phyloP scores from a whole-genome alignment of 2,797 vertebrate species.

The Simalia tracyae region DNA sequence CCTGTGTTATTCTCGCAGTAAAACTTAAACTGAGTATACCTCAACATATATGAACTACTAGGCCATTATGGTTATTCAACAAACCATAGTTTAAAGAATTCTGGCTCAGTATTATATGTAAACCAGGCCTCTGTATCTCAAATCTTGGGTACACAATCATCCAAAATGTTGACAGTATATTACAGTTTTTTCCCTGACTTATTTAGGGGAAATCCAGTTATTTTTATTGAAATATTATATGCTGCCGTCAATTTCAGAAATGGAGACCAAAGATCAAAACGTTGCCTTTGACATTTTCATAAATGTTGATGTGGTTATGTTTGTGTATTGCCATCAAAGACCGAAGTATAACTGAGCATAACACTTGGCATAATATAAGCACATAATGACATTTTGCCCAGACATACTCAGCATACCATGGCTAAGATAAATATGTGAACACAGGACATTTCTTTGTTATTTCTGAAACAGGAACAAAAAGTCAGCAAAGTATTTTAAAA shows the following conservation, averaged over 20 bases:
- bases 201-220: background rate
- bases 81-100: background rate
- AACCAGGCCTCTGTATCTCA: background rate
- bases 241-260: background rate
- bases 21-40: too few relatives aligned
- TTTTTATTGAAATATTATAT: background rate
- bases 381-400: background rate
- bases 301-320: background rate
- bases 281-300: background rate
- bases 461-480: background rate
- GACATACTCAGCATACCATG: slow-evolving; percentile 9
- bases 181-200: background rate
- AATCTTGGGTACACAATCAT: background rate
- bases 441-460: slow-evolving; percentile 12
- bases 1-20: too few relatives aligned
- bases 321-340: background rate
- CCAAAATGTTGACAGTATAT: background rate
- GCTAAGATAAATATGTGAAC: slow-evolving; percentile 9
- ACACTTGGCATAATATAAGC: slow-evolving; percentile 28
- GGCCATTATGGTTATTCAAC: background rate
- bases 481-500: slow-evolving; percentile 22
- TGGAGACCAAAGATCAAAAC: slow-evolving; percentile 11
- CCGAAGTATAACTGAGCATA: slow-evolving; percentile 32
- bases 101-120: background rate
- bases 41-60: background rate